phyloP scores from a whole-genome alignment of 2,888 invertebrate genomes.

The Rugalucina vietnamica region DNA sequence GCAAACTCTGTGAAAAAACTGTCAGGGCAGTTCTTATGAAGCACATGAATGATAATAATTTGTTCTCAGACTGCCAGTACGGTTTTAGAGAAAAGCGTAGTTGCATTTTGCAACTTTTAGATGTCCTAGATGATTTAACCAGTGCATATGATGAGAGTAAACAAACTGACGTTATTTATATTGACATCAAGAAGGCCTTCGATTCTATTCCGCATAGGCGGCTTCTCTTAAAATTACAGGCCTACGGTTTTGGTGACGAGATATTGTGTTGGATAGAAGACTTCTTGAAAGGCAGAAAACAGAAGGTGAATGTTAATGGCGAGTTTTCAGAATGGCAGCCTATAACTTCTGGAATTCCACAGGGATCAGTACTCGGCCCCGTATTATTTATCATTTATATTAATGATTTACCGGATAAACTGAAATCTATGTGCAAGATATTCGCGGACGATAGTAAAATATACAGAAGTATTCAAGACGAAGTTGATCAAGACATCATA shows the following conservation, averaged over 20 bases:
- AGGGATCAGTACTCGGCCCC: neutral
- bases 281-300: neutral
- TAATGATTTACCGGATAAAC: neutral
- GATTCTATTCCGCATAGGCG: neutral
- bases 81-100: slow-evolving; percentile 2
- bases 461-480: neutral
- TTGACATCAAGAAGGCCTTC: neutral
- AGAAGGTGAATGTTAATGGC: neutral
- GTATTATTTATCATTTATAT: neutral
- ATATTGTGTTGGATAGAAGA: neutral
- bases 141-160: neutral
- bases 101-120: neutral
- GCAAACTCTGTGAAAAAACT: neutral
- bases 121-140: neutral
- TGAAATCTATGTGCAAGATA: neutral
- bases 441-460: neutral
- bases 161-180: neutral
- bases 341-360: neutral
- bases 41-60: neutral
- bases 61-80: neutral
- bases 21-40: neutral
- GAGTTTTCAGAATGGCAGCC: neutral
- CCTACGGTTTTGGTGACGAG: neutral
- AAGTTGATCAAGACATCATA: neutral
- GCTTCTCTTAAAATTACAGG: neutral